Conservation (phyloP, 2,888 invertebrate species). For the Scaptomyza reducta region DNA sequence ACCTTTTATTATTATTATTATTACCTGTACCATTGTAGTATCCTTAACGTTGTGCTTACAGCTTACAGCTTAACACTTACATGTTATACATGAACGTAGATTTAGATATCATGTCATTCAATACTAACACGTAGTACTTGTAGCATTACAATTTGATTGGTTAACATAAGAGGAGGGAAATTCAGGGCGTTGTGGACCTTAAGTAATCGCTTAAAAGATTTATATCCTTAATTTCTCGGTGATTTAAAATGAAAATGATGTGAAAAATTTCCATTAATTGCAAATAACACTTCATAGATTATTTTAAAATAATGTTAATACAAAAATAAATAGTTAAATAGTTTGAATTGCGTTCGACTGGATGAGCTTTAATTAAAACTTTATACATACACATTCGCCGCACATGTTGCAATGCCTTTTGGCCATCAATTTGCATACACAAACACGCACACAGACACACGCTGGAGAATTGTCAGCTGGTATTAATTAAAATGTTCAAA, state of each 20-base stretch:
- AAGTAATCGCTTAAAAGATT: no score
- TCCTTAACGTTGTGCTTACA: conserved; percentile 1
- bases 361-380: conserved; percentile 60
- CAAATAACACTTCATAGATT: no score
- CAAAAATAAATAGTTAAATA: background rate
- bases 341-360: background rate
- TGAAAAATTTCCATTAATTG: no score
- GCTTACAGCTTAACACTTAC: conserved; percentile 2
- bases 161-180: background rate
- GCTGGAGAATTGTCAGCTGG: conserved; percentile 26
- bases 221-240: no score
- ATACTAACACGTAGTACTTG: background rate
- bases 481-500: conserved; percentile 55
- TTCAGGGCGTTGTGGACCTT: no score
- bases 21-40: background rate
- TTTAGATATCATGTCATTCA: conserved; percentile 13
- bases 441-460: background rate
- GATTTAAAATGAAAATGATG: no score
- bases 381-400: conserved; percentile 22
- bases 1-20: conserved; percentile 32
- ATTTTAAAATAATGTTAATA: no score
- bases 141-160: background rate
- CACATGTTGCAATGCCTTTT: conserved; percentile 27
- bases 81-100: conserved; percentile 1
- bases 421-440: conserved; percentile 48